Evolutionary conservation across 2,797 vertebrate species (phyloP).

Genomic region (Ptychobarbus kaznakovi): DNA sequence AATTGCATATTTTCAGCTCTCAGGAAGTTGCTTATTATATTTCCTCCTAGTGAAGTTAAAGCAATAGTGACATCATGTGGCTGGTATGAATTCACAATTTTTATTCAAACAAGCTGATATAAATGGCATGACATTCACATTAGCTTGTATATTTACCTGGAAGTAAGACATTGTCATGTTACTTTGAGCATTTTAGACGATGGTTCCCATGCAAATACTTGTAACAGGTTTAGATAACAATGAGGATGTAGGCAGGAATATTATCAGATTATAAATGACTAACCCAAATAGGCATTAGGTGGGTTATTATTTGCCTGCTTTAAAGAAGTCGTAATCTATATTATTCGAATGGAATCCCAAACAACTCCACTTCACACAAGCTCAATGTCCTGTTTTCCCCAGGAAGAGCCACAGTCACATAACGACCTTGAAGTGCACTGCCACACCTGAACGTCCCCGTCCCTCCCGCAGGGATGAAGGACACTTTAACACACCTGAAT

Average conservation of each 20-base stretch:
- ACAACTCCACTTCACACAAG: conserved; percentile 44
- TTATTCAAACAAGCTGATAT: background rate
- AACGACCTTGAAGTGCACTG: background rate
- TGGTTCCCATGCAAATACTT: background rate
- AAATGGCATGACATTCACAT: background rate
- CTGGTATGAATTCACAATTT: background rate
- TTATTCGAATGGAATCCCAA: background rate
- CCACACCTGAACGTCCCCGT: background rate
- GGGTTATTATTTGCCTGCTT: background rate
- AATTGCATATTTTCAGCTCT: background rate
- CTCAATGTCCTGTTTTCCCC: conserved; percentile 24
- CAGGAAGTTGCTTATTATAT: background rate
- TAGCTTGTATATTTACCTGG: background rate
- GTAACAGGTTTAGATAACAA: background rate
- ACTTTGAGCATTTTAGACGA: background rate
- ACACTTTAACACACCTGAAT: conserved; percentile 20
- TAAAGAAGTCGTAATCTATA: background rate
- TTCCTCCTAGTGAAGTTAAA: conserved; percentile 11
- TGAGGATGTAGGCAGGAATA: background rate
- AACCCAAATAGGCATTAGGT: background rate
- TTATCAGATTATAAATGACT: background rate
- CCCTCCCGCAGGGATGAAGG: conserved; percentile 33
- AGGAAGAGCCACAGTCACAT: conserved; percentile 15
- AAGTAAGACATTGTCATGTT: background rate
- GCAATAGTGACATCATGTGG: conserved; percentile 46